Evolutionary conservation across 2,888 invertebrate genomes (phyloP).

Genomic region (Athalia circularis): DNA sequence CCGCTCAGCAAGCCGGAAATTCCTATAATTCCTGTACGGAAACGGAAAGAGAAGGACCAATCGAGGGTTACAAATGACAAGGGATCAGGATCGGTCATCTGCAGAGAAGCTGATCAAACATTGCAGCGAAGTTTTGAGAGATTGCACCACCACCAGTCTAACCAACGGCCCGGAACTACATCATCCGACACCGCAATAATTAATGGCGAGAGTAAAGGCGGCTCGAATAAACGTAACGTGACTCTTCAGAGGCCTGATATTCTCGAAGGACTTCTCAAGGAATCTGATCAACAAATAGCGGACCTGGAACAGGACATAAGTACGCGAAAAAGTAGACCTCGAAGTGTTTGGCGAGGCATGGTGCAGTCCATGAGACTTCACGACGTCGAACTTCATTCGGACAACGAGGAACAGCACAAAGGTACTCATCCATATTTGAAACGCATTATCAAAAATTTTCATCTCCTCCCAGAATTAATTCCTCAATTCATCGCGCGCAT

Average conservation of each 20-base stretch:
- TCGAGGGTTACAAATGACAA: background rate
- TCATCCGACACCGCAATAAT: background rate
- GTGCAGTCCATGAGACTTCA: conserved; percentile 67
- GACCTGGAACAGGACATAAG: conserved; percentile 61
- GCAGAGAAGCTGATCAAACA: too few species aligned
- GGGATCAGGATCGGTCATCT: background rate
- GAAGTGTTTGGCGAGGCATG: conserved; percentile 66
- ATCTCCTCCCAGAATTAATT: background rate
- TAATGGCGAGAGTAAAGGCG: background rate
- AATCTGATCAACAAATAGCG: conserved; percentile 64
- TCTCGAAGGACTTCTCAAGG: conserved; percentile 65
- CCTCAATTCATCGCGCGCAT: background rate
- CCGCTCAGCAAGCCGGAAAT: conserved; percentile 17
- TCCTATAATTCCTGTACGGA: conserved; percentile 22
- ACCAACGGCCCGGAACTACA: background rate
- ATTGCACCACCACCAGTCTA: too few species aligned
- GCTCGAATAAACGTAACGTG: background rate
- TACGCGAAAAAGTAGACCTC: conserved; percentile 57
- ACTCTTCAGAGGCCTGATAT: conserved; percentile 65
- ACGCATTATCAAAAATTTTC: background rate
- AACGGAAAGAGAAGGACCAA: conserved; percentile 24
- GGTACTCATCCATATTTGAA: conserved; percentile 51
- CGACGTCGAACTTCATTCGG: conserved; percentile 66
- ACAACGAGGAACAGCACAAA: conserved; percentile 67
- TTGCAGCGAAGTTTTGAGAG: too few species aligned